Conservation (phyloP, 2,797 vertebrate species). For the Parauchenoglanis punctatus region DNA sequence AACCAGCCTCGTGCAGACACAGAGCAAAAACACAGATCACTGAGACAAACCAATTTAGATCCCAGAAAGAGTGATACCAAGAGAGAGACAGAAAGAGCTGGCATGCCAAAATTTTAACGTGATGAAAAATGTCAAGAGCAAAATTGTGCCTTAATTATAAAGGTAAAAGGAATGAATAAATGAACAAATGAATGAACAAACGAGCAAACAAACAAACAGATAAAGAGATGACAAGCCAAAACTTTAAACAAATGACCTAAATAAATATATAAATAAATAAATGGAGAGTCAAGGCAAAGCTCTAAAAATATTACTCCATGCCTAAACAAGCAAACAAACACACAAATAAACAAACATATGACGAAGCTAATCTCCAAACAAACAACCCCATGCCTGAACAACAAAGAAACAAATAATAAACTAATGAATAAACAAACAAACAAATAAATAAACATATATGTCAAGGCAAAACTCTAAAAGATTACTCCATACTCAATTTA, state of each 20-base stretch:
- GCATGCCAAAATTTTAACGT: neutral
- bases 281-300: neutral
- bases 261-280: neutral
- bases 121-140: neutral
- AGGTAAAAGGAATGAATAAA: neutral
- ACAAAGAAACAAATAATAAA: neutral
- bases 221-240: neutral
- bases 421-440: neutral
- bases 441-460: neutral
- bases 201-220: neutral
- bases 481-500: neutral
- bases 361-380: neutral
- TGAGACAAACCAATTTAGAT: constrained; percentile 24
- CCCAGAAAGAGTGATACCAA: neutral
- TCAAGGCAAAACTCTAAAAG: neutral
- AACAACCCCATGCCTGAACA: neutral
- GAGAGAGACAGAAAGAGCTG: neutral
- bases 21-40: constrained; percentile 35
- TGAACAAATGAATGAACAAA: neutral
- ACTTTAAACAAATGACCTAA: neutral
- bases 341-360: neutral
- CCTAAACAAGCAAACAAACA: neutral
- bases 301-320: neutral
- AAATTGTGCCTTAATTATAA: neutral
- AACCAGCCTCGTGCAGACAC: constrained; percentile 33